Evolutionary conservation across 2,888 invertebrate species (phyloP).

Genomic region (Tetragonula carbonaria): DNA sequence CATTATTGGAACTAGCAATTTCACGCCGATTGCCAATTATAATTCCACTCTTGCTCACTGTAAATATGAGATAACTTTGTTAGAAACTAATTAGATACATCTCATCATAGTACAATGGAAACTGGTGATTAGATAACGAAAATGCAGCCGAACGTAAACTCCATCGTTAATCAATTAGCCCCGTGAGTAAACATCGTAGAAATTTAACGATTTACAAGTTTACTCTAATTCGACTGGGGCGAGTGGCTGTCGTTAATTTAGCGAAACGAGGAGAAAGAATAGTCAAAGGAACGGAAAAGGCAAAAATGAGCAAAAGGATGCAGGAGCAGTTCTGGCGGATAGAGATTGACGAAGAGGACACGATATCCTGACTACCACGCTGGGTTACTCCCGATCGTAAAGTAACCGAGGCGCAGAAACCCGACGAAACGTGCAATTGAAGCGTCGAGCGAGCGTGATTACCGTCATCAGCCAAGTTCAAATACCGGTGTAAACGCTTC

Average conservation of each 20-base stretch:
- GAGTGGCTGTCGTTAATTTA: slow-evolving; percentile 45
- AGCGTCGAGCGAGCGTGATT: slow-evolving; percentile 77
- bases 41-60: not conserved
- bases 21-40: not conserved
- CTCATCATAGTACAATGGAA: no score
- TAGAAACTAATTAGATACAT: not conserved
- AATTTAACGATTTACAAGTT: slow-evolving; percentile 35
- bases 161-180: slow-evolving; percentile 2
- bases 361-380: slow-evolving; percentile 72
- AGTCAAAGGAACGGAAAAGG: not conserved
- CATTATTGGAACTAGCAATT: not conserved
- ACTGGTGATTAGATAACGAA: not conserved
- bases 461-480: slow-evolving; percentile 82
- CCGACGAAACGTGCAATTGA: slow-evolving; percentile 81
- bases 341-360: slow-evolving; percentile 65
- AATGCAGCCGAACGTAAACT: not conserved
- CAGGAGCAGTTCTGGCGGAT: slow-evolving; percentile 8
- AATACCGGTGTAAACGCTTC: slow-evolving; percentile 80
- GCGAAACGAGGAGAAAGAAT: slow-evolving; percentile 46
- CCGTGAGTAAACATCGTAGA: not conserved
- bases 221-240: not conserved
- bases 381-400: slow-evolving; percentile 78
- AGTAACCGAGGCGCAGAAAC: slow-evolving; percentile 79
- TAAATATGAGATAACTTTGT: not conserved
- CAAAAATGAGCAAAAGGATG: not conserved